These are phyloP conservation scores for Chelonoidis abingdonii DNA, from an alignment of 2,113 vertebrate genomes.

Conservation along the genomic window DNA sequence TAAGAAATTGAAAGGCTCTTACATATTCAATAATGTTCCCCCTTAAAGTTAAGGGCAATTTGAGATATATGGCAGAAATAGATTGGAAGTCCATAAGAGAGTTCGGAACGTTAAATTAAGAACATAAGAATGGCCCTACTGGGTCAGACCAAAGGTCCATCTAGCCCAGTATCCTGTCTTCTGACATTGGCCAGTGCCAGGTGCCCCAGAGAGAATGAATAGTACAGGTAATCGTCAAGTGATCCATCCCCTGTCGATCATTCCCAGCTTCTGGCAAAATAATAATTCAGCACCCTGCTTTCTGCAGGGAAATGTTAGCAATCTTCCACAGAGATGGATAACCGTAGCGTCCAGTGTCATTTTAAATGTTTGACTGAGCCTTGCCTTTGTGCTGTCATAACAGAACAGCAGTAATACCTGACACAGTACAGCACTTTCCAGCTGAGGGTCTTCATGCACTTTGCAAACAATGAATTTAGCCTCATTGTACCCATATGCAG, in stretches of 20 bases:
- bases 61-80: slow-evolving; percentile 46
- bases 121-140: too few relatives aligned
- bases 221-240: too few relatives aligned
- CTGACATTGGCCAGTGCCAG: too few relatives aligned
- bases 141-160: too few relatives aligned
- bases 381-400: slow-evolving; percentile 33
- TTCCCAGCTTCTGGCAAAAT: too few relatives aligned
- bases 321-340: slow-evolving; percentile 29
- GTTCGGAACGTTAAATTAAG: slow-evolving; percentile 37
- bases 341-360: neutral
- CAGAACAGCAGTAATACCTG: neutral
- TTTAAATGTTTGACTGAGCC: slow-evolving; percentile 42
- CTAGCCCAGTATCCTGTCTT: too few relatives aligned
- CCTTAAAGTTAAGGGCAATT: slow-evolving; percentile 33
- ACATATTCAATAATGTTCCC: slow-evolving; percentile 34
- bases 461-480: slow-evolving; percentile 19
- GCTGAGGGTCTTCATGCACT: slow-evolving; percentile 13
- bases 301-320: slow-evolving; percentile 50
- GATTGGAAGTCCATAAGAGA: slow-evolving; percentile 30
- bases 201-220: too few relatives aligned
- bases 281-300: neutral
- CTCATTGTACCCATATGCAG: neutral
- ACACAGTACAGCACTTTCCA: neutral
- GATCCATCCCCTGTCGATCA: too few relatives aligned
- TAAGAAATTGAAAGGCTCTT: slow-evolving; percentile 45